phyloP scores from a whole-genome alignment of 2,797 vertebrate species.

The Falco novaeseelandiae region DNA sequence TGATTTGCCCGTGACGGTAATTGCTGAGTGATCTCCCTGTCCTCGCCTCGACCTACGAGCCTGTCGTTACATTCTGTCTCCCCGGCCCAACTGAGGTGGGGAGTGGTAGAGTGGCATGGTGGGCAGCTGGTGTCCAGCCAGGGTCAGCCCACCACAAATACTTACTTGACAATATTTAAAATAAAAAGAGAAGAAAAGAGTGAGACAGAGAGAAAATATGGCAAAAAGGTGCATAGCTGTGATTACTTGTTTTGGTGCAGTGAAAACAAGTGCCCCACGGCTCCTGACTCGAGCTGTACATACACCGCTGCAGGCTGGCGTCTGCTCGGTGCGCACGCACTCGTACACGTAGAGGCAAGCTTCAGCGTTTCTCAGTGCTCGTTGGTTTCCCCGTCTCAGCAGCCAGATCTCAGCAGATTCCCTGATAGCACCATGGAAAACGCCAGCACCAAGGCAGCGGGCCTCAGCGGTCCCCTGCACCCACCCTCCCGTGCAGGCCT shows the following conservation, averaged over 20 bases:
- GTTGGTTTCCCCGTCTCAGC: rapidly evolving
- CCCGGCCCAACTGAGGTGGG: neutral
- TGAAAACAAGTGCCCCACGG: neutral
- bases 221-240: neutral
- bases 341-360: neutral
- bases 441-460: rapidly evolving
- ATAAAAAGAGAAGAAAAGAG: neutral
- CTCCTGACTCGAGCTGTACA: neutral
- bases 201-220: neutral
- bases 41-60: neutral
- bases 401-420: neutral
- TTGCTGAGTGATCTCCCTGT: no score
- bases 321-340: neutral
- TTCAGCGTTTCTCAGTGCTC: neutral
- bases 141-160: neutral
- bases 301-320: rapidly evolving
- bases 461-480: rapidly evolving
- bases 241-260: neutral
- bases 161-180: neutral
- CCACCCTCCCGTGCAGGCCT: neutral
- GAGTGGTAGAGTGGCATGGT: neutral
- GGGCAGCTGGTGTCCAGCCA: neutral
- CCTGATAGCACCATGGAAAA: neutral
- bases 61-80: neutral
- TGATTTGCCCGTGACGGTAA: no score